A percentile compares a stretch with the other conserved stretches of the same genome.
Conservation (phyloP, 2,113 vertebrate genomes). For the Cepphus grylle region DNA sequence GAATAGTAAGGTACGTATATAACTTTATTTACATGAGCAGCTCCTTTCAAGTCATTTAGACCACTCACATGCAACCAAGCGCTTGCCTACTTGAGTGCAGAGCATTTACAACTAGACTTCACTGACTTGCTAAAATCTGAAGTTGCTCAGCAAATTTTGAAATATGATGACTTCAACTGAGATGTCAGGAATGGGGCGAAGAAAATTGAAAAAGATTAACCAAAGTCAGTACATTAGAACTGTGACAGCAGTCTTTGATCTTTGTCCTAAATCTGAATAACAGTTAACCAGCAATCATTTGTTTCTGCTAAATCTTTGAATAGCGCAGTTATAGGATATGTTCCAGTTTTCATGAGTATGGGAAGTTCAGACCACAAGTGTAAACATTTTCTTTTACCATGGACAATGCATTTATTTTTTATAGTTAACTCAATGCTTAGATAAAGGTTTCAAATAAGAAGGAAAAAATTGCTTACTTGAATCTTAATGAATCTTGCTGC, state of each 20-base stretch:
- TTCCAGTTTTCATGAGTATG: neutral
- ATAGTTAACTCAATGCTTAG: neutral
- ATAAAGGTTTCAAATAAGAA: neutral
- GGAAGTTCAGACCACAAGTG: neutral
- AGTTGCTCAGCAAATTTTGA: neutral
- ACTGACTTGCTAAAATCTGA: neutral
- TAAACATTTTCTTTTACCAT: neutral
- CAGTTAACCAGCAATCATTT: neutral
- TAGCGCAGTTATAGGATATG: neutral
- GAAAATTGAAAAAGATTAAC: neutral
- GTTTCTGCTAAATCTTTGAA: neutral
- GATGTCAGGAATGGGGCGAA: neutral
- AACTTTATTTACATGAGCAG: neutral
- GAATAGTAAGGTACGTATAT: neutral
- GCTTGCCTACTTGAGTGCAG: neutral
- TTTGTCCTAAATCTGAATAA: neutral
- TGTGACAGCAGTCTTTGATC: neutral
- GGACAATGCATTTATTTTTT: neutral
- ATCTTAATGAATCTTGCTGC: neutral
- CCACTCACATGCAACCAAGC: neutral
- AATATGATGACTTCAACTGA: neutral
- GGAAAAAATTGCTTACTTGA: neutral
- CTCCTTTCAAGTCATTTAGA: neutral
- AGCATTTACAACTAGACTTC: neutral
- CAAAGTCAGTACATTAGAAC: neutral